Percentiles rank a stretch among this genome's conserved stretches.
Evolutionary conservation across 1,140 invertebrate genomes (phyloP).

Genomic region (Macrotrachela quadricornifera): DNA sequence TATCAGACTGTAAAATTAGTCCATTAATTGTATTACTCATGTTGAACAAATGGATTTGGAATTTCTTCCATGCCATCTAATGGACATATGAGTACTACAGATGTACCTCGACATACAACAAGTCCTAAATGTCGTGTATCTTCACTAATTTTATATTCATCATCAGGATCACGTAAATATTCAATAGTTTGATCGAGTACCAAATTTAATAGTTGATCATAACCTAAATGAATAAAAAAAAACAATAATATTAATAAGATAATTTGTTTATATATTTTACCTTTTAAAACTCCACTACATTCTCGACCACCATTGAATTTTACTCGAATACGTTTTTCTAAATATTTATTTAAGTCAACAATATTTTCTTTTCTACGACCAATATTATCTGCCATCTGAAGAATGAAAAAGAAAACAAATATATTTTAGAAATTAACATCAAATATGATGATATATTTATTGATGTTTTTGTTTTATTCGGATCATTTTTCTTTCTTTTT

Average conservation of each 20-base stretch:
- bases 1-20: too few species aligned
- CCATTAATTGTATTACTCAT: conserved; percentile 56
- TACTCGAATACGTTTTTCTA: conserved; percentile 87
- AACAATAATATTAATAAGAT: too few species aligned
- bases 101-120: conserved; percentile 87
- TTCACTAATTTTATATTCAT: conserved; percentile 82
- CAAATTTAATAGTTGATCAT: conserved; percentile 82
- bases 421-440: too few species aligned
- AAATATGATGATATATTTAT: too few species aligned
- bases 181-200: conserved; percentile 90
- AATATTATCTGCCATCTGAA: conserved; percentile 46
- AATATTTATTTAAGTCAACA: conserved; percentile 78
- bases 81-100: conserved; percentile 83
- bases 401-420: too few species aligned
- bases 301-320: conserved; percentile 95
- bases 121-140: conserved; percentile 74
- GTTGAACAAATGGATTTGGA: conserved; percentile 71
- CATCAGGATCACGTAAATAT: conserved; percentile 82
- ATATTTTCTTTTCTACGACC: conserved; percentile 94
- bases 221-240: conserved; percentile 83
- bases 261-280: conserved; percentile 94
- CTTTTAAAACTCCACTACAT: conserved; percentile 24
- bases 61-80: conserved; percentile 95
- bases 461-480: too few species aligned
- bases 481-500: too few species aligned